Evolutionary conservation across 2,797 vertebrate genomes (phyloP).

Genomic region (Danio choprae): DNA sequence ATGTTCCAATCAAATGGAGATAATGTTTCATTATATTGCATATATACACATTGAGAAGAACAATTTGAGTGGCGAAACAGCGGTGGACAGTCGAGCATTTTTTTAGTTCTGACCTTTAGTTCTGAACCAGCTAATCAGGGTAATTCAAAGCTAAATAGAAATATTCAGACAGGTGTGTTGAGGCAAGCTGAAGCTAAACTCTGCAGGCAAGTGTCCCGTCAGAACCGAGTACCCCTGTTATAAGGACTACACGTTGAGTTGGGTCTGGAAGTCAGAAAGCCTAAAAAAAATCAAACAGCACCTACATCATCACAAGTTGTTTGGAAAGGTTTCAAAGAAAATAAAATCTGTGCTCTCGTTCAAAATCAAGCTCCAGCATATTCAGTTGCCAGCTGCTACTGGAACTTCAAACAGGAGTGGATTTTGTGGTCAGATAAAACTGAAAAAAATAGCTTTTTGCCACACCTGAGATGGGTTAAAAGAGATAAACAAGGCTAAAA

Average conservation of each 20-base stretch:
- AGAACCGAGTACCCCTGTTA: too few species aligned
- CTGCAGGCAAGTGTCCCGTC: too few species aligned
- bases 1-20: background rate
- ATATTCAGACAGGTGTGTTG: too few species aligned
- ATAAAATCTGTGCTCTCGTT: background rate
- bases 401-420: background rate
- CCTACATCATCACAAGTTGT: background rate
- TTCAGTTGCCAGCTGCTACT: conserved; percentile 3
- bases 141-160: background rate
- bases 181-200: too few species aligned
- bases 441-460: background rate
- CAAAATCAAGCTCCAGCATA: background rate
- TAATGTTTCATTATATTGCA: background rate
- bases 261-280: background rate
- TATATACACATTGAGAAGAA: background rate
- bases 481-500: background rate
- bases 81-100: too few species aligned
- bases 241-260: too few species aligned
- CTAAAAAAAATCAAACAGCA: background rate
- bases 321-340: background rate
- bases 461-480: background rate
- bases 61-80: background rate
- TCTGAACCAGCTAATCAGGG: too few species aligned
- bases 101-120: too few species aligned
- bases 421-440: background rate